Percentiles rank a stretch among this genome's conserved stretches.
Evolutionary conservation across 2,888 invertebrate genomes (phyloP).

Genomic region (Epirrhoe alternata): DNA sequence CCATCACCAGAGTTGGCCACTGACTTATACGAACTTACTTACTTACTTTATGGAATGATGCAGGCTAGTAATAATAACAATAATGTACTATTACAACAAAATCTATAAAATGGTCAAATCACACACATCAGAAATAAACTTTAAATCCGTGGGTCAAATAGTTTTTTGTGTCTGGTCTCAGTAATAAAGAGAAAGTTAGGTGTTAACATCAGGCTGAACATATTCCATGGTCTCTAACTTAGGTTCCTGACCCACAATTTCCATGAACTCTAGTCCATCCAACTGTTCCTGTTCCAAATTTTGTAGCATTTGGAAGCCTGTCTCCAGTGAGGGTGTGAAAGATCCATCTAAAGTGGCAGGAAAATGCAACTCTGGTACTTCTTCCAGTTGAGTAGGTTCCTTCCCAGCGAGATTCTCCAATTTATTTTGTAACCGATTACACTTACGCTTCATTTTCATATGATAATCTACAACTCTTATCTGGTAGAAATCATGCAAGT

Average conservation of each 20-base stretch:
- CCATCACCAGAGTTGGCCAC: too few relatives aligned
- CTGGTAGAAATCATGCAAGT: constrained; percentile 77
- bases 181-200: too few relatives aligned
- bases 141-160: too few relatives aligned
- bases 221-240: constrained; percentile 78
- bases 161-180: too few relatives aligned
- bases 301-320: constrained; percentile 88
- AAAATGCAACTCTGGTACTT: constrained; percentile 83
- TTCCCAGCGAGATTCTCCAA: constrained; percentile 70
- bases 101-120: too few relatives aligned
- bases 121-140: too few relatives aligned
- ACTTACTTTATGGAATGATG: too few relatives aligned
- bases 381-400: constrained; percentile 74
- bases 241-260: constrained; percentile 73
- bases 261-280: constrained; percentile 74
- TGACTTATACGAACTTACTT: too few relatives aligned
- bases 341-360: constrained; percentile 80
- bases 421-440: constrained; percentile 61
- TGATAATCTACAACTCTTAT: constrained; percentile 72
- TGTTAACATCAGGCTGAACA: constrained; percentile 71
- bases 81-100: too few relatives aligned
- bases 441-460: constrained; percentile 66
- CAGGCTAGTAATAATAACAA: too few relatives aligned
- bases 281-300: constrained; percentile 86
- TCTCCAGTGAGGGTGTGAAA: constrained; percentile 85